phyloP scores from a whole-genome alignment of 1,140 invertebrate species.

The Nixonia krombeini region DNA sequence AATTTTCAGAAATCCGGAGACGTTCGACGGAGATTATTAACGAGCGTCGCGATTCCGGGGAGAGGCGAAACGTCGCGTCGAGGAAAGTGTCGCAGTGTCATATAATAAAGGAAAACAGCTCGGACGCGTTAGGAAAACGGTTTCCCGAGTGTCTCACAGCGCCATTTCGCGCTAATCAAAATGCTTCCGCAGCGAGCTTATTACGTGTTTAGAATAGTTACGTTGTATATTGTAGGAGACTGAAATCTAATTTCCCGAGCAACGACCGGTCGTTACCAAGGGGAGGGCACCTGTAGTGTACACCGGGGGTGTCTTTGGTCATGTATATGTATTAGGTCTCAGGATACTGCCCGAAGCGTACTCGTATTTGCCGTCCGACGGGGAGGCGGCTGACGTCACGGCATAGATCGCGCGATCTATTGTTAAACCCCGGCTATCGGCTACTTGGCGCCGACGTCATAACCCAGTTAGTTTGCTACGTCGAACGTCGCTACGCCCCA shows the following conservation, averaged over 20 bases:
- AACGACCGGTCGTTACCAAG: conserved; percentile 26
- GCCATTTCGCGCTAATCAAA: conserved; percentile 19
- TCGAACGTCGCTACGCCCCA: conserved; percentile 39
- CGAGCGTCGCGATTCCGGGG: no score
- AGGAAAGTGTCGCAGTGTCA: no score
- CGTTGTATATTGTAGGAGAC: conserved; percentile 17
- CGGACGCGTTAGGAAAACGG: conserved; percentile 15
- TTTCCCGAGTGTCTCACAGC: conserved; percentile 12
- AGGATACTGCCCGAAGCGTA: conserved; percentile 35
- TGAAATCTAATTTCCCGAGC: conserved; percentile 34
- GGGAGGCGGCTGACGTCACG: conserved; percentile 45
- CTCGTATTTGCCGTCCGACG: conserved; percentile 9
- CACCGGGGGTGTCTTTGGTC: conserved; percentile 1
- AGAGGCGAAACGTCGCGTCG: no score
- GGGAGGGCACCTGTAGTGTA: conserved; percentile 13
- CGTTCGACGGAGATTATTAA: no score
- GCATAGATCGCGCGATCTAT: conserved; percentile 51
- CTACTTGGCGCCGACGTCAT: conserved; percentile 50
- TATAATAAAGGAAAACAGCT: no score
- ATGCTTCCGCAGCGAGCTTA: conserved; percentile 11
- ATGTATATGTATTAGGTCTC: conserved; percentile 25
- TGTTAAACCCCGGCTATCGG: conserved; percentile 49
- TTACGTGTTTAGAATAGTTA: conserved; percentile 29
- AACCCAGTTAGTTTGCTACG: conserved; percentile 48
- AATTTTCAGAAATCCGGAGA: no score